Base-by-base conservation (phyloP, 2,888 invertebrate species). In the Diaphora mendica region DNA sequence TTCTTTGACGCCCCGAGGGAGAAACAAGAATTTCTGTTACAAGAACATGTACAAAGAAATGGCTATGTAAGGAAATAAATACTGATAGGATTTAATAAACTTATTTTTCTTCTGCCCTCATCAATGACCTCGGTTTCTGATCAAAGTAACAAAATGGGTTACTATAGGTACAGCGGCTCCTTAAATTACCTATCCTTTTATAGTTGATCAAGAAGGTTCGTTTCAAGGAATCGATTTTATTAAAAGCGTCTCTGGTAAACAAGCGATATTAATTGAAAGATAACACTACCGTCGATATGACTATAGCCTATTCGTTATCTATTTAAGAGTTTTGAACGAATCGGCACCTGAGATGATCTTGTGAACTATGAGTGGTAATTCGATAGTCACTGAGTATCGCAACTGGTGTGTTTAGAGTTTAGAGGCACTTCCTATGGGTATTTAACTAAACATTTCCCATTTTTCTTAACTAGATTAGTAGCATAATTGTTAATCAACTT, bases 161-260 rank as follows among this genome's bases (percentile, higher is more conserved):
- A 44, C 20, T 42, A 44, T 42, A n/a, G n/a, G n/a, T n/a, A 39
- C 39, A 26, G 42, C 42, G 42, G 23, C 51, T 51, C 9, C 23
- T 30, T 55, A 20, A n/a, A n/a, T n/a, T n/a, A 55, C 51, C n/a
- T 55, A 8, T 55, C 2, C 23, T 9, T n/a, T 51, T 55, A n/a
- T 11, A 55, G 23, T 55, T 23, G 23, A 51, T 51, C 23, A 51
- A 23, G 44, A 66, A 66, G 39, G 44, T 35, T 42, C 66, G 26
- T 30, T 66, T 44, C 9, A 44, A 42, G 66, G 44, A 67, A 67
- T 67, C 44, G 44, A 48, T 67, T 67, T 48, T 44, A 44, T 44
- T 26, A 67, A 26, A 44, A 20, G 20, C 30, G 15, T 44, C 30
- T 20, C 13, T 67, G 20, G 44, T 67, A 9, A 42, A 30, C 17